Percentiles rank a stretch among this genome's conserved stretches.
Conservation (phyloP, 2,797 vertebrate genomes). For the Alcedo atthis region DNA sequence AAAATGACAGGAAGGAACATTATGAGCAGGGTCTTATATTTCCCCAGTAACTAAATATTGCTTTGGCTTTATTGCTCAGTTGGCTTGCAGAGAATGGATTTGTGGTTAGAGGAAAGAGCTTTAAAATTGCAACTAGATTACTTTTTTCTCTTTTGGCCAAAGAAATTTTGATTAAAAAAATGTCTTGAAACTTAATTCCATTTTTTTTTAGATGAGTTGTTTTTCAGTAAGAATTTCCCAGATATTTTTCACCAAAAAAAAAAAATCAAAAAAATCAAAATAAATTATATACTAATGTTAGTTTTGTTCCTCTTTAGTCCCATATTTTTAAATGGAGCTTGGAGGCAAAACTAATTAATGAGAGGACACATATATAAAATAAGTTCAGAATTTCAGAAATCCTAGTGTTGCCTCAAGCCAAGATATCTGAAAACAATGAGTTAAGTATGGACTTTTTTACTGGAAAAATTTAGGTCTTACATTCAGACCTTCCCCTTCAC, state of each 20-base stretch:
- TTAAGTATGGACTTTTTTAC: background rate
- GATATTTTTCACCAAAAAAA: background rate
- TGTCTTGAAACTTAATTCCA: background rate
- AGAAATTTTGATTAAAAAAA: slow-evolving; percentile 26
- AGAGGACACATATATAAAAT: background rate
- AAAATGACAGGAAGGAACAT: background rate
- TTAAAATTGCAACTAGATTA: slow-evolving; percentile 36
- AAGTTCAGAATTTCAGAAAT: slow-evolving; percentile 13
- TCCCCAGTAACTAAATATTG: slow-evolving; percentile 59
- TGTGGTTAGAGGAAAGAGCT: slow-evolving; percentile 39
- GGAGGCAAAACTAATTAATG: slow-evolving; percentile 40
- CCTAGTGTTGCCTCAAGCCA: background rate
- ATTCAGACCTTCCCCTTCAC: background rate
- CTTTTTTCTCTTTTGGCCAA: background rate
- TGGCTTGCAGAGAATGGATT: slow-evolving; percentile 48
- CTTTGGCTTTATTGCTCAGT: slow-evolving; percentile 55
- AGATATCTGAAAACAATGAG: background rate
- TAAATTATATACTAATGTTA: background rate
- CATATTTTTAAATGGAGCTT: slow-evolving; percentile 2
- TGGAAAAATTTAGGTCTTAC: background rate
- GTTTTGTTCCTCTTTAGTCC: background rate
- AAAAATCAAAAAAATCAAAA: slow-evolving; percentile 5
- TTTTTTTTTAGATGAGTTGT: background rate
- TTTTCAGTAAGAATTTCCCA: slow-evolving; percentile 14
- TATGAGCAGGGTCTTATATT: slow-evolving; percentile 24